Base-by-base conservation (phyloP, 2,888 invertebrate genomes). In the Odontocerum albicorne region DNA sequence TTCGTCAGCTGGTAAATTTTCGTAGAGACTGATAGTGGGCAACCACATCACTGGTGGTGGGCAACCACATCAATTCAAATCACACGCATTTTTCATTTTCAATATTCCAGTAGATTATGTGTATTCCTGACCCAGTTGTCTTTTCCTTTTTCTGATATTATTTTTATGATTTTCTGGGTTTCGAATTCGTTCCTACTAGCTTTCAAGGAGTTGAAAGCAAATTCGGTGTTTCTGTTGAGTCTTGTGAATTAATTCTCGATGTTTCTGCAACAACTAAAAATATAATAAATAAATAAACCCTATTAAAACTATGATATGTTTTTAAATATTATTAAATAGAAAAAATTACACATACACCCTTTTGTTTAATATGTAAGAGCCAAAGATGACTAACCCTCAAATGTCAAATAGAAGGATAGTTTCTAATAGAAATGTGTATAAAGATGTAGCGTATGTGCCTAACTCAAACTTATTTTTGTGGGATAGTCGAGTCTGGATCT, bases 281-380 rank as follows among this genome's bases (percentile, higher is more conserved):
- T n/a, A n/a, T n/a, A n/a, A n/a, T n/a, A n/a, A 35, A 35, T n/a
- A 4, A n/a, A 35, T 35, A 13, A 35, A 4, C 4, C 12, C 35
- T 35, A 35, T n/a, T n/a, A 35, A 35, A 7, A 27, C 10, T 6
- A 6, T 7, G 10, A 27, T 7, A 27, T 27, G 10, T 27, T 6
- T 6, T 27, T 7, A 6, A 7, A 27, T 27, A n/a, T 6, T 13
- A 35, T 4, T 10, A 35, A 4, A n/a, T 35, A 35, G n/a, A 8
- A 12, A n/a, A 35, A 35, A 35, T 8, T 16, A 39, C 39, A 39
- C 16, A 3, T n/a, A n/a, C n/a, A 39, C 15, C 16, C 6, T 15
- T 39, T 39, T 39, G 15, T 39, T n/a, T 39, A 39, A 39, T 39
- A n/a, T 15, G 39, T 39, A 39, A 39, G 39, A n/a, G 39, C 39